Evolutionary conservation across 1,140 invertebrate species (phyloP).

Genomic region (Hycleus phaleratus): DNA sequence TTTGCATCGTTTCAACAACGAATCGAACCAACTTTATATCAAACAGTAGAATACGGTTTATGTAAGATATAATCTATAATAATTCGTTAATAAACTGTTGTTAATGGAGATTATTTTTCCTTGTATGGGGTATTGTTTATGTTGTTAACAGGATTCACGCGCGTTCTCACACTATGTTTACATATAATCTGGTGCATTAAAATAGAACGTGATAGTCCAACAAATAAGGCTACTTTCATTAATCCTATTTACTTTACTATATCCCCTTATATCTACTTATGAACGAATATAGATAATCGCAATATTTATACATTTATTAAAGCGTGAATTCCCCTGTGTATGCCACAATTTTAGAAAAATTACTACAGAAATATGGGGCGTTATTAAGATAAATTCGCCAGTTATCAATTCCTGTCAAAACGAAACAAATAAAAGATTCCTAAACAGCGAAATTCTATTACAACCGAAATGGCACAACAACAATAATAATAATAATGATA

Average conservation of each 20-base stretch:
- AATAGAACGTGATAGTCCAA: conserved; percentile 10
- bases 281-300: neutral
- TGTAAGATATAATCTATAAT: too few relatives aligned
- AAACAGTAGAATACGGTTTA: neutral
- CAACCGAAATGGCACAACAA: too few relatives aligned
- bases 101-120: neutral
- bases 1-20: neutral
- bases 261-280: neutral
- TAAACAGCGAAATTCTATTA: too few relatives aligned
- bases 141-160: conserved; percentile 1
- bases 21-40: neutral
- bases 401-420: too few relatives aligned
- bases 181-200: neutral
- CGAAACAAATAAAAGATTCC: too few relatives aligned
- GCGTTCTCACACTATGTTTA: neutral
- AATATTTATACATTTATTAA: conserved; percentile 6
- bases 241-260: conserved; percentile 7
- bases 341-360: too few relatives aligned
- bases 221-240: conserved; percentile 10
- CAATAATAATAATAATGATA: too few relatives aligned
- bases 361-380: too few relatives aligned
- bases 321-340: neutral
- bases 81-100: neutral
- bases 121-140: neutral
- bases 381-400: too few relatives aligned